Evolutionary conservation across 2,113 vertebrate species (phyloP).

Genomic region (Hepsetus odoe): DNA sequence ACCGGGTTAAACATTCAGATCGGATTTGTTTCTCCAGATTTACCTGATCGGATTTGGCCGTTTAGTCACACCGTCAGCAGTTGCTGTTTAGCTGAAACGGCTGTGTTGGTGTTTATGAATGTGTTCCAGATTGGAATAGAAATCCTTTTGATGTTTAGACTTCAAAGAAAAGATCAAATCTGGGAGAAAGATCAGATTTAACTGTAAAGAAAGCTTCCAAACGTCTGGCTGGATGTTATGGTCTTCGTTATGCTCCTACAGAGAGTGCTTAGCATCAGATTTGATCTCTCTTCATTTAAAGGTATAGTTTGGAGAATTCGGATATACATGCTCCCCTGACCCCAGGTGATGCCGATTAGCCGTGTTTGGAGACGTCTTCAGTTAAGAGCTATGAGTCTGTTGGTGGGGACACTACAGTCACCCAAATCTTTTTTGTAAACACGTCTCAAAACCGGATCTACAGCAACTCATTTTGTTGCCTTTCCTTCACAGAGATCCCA

Average conservation of each 20-base stretch:
- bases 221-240: no score
- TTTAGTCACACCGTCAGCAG: background rate
- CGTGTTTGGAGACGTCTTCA: no score
- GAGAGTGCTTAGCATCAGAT: background rate
- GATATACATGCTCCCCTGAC: no score
- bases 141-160: background rate
- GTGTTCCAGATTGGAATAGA: background rate
- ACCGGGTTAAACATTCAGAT: background rate
- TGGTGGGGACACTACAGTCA: no score
- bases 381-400: no score
- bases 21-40: slow-evolving; percentile 1
- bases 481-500: slow-evolving; percentile 83
- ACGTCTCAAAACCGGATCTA: no score
- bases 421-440: no score
- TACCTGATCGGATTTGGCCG: background rate
- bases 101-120: background rate
- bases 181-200: background rate
- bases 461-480: no score
- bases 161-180: slow-evolving; percentile 9
- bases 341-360: no score
- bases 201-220: background rate
- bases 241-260: no score
- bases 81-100: background rate
- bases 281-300: no score
- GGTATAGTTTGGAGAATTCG: no score